A percentile compares a stretch with the other conserved stretches of the same genome.
Evolutionary conservation across 2,113 vertebrate genomes (phyloP).

Genomic region (Zeus faber): DNA sequence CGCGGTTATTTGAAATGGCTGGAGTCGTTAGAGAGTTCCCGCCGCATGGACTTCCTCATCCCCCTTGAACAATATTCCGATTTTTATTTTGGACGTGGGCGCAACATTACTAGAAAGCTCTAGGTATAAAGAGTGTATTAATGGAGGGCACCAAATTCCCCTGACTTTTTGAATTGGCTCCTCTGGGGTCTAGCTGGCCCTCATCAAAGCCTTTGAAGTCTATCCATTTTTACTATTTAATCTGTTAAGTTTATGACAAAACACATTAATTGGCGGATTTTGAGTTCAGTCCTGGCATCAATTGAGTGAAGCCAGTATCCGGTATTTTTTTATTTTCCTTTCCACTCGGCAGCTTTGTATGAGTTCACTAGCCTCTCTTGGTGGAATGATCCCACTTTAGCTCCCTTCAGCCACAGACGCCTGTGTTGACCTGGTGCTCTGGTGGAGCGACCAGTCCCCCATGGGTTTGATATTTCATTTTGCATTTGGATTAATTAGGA

Average conservation of each 20-base stretch:
- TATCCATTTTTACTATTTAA: conserved; percentile 69
- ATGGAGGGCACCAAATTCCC: no score
- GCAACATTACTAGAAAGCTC: conserved; percentile 34
- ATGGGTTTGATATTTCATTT: conserved; percentile 67
- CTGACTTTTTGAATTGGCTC: conserved; percentile 53
- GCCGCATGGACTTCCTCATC: no score
- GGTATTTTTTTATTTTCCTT: conserved; percentile 61
- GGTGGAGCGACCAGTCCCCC: conserved; percentile 64
- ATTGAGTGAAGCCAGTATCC: conserved; percentile 55
- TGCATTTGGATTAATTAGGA: conserved; percentile 78
- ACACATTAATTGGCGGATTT: conserved; percentile 69
- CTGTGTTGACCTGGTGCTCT: conserved; percentile 70
- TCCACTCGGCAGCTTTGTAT: conserved; percentile 50
- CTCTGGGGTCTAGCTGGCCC: conserved; percentile 49
- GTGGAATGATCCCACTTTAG: conserved; percentile 53
- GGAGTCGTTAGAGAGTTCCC: no score
- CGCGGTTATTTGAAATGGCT: no score
- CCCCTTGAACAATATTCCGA: no score
- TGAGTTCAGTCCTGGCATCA: conserved; percentile 52
- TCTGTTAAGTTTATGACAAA: conserved; percentile 70
- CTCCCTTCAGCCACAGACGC: conserved; percentile 48
- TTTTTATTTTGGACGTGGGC: conserved; percentile 4
- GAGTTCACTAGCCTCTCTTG: conserved; percentile 33
- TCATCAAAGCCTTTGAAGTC: conserved; percentile 63
- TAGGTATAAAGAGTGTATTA: conserved; percentile 44